Evolutionary conservation across 2,888 invertebrate species (phyloP).

Genomic region (Charanyca ferruginea): DNA sequence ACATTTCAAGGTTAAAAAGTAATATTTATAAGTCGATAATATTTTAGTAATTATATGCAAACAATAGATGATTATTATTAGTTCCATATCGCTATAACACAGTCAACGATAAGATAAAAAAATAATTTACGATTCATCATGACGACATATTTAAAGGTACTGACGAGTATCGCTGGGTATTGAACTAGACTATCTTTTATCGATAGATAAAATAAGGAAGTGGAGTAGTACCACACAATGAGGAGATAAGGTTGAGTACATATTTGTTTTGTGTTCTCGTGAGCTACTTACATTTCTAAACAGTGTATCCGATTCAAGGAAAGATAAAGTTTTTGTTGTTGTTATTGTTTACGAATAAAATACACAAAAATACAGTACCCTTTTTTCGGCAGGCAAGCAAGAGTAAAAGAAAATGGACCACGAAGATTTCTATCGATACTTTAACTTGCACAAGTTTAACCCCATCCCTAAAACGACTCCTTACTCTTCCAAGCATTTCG

Average conservation of each 20-base stretch:
- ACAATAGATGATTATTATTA: slow-evolving; percentile 22
- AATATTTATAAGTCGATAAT: slow-evolving; percentile 4
- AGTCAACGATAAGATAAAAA: slow-evolving; percentile 35
- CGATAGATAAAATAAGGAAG: slow-evolving; percentile 55
- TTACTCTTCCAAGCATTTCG: slow-evolving; percentile 71
- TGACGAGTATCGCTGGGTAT: slow-evolving; percentile 39
- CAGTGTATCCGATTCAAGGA: slow-evolving; percentile 15
- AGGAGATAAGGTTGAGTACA: slow-evolving; percentile 48
- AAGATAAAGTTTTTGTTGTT: slow-evolving; percentile 22
- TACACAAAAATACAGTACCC: not conserved
- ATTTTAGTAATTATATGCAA: slow-evolving; percentile 6
- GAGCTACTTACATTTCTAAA: slow-evolving; percentile 18
- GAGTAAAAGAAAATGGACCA: not conserved
- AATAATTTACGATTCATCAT: slow-evolving; percentile 15
- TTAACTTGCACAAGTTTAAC: not conserved
- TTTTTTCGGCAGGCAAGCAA: not conserved
- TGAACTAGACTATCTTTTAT: slow-evolving; percentile 60
- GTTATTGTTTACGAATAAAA: not conserved
- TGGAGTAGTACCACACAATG: slow-evolving; percentile 41
- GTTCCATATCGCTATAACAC: not conserved
- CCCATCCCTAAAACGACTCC: slow-evolving; percentile 36
- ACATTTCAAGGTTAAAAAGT: slow-evolving; percentile 5
- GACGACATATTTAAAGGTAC: slow-evolving; percentile 3
- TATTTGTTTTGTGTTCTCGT: slow-evolving; percentile 31
- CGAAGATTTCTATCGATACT: slow-evolving; percentile 24